phyloP scores from a whole-genome alignment of 2,113 vertebrate genomes.

The Tretioscincus oriximinensis region DNA sequence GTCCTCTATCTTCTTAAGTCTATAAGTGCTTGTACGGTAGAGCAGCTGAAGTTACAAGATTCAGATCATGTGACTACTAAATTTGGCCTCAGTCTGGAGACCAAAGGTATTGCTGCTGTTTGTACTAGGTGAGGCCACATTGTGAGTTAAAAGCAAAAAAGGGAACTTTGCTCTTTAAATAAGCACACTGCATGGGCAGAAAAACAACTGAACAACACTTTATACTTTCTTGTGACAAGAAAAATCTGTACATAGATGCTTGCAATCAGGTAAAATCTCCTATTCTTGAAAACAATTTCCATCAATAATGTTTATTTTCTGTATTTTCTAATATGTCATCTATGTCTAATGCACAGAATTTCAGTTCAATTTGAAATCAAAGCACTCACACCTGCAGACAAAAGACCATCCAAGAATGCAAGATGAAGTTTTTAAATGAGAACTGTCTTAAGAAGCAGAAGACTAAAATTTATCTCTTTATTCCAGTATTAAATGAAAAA shows the following conservation, averaged over 20 bases:
- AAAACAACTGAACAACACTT: neutral
- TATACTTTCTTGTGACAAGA: neutral
- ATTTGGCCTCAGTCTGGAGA: neutral
- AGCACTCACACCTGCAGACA: neutral
- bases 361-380: neutral
- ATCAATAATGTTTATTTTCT: neutral
- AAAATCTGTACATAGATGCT: neutral
- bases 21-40: neutral
- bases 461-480: too few relatives aligned
- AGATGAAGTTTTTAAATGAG: too few relatives aligned
- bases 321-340: neutral
- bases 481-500: too few relatives aligned
- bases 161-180: neutral
- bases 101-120: neutral
- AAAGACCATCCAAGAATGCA: neutral
- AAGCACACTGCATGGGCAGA: neutral
- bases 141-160: neutral
- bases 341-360: neutral
- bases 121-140: neutral
- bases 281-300: neutral
- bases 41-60: neutral
- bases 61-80: neutral
- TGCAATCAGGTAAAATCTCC: neutral
- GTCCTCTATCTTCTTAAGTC: neutral
- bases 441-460: neutral